Conservation (phyloP, 2,888 invertebrate genomes). For the Steinernema hermaphroditum region DNA sequence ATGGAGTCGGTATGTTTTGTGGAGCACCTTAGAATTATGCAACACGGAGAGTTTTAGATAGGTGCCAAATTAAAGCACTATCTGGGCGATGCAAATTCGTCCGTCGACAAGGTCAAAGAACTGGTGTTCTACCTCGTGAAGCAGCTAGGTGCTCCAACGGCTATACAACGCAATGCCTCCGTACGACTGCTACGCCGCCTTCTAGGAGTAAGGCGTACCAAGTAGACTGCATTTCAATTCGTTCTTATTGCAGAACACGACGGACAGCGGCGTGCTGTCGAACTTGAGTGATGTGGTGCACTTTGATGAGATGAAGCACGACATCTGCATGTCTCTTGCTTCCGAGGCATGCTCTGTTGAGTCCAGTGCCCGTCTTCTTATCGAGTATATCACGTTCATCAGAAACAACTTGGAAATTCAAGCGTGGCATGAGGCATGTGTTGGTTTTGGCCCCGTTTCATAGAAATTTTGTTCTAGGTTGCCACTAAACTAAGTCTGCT, state of each 20-base stretch:
- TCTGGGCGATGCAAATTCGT: neutral
- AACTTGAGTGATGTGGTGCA: neutral
- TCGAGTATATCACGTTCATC: neutral
- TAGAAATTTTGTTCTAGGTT: neutral
- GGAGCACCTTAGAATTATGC: no score
- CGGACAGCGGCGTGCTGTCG: neutral
- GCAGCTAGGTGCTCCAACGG: neutral
- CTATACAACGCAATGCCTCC: neutral
- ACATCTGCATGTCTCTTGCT: neutral
- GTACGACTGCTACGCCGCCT: neutral
- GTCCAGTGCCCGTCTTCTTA: neutral
- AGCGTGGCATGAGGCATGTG: neutral
- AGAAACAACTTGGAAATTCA: neutral
- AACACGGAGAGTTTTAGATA: neutral
- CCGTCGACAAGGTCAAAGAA: neutral
- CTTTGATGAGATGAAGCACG: conserved; percentile 8
- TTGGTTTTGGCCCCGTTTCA: no score
- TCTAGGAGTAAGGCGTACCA: neutral
- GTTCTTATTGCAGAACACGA: no score
- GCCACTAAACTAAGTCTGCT: neutral
- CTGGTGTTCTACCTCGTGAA: neutral
- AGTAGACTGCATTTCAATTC: no score
- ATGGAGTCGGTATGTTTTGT: neutral
- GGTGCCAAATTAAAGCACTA: neutral
- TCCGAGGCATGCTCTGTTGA: neutral